Percentiles rank a stretch among this genome's conserved stretches.
Conservation (phyloP, 2,113 vertebrate species). For the Nothoprocta perdicaria region DNA sequence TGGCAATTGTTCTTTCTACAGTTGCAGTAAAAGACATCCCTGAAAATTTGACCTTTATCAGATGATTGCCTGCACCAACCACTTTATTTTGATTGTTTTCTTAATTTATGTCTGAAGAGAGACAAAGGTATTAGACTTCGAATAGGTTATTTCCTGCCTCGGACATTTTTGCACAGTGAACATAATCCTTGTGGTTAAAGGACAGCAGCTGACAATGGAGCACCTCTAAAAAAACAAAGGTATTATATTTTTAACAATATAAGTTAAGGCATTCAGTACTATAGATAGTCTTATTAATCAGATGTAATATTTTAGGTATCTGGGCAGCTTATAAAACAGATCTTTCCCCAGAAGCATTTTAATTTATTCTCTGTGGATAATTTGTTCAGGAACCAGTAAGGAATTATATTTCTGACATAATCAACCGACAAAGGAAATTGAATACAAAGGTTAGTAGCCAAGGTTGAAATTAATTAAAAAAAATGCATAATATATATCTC, state of each 20-base stretch:
- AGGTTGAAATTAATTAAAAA: neutral
- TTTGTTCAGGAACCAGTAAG: constrained; percentile 49
- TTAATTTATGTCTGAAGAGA: constrained; percentile 33
- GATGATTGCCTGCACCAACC: neutral
- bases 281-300: constrained; percentile 28
- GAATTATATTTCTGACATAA: constrained; percentile 31
- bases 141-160: neutral
- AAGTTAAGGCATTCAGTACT: constrained; percentile 4
- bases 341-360: constrained; percentile 19
- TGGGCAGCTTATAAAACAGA: constrained; percentile 43
- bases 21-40: neutral
- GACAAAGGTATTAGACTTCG: constrained; percentile 15
- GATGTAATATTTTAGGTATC: constrained; percentile 22
- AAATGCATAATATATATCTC: neutral
- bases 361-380: constrained; percentile 61
- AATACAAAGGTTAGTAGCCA: neutral
- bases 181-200: neutral
- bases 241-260: neutral
- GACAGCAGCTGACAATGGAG: neutral
- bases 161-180: neutral
- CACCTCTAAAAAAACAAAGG: constrained; percentile 22
- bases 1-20: neutral
- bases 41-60: constrained; percentile 38
- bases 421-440: constrained; percentile 34
- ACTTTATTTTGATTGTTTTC: neutral